Percentiles rank a stretch among this genome's conserved stretches.
These are phyloP conservation scores for Ecliptopera silaceata DNA, from an alignment of 2,888 invertebrate species.

Conservation along the genomic window DNA sequence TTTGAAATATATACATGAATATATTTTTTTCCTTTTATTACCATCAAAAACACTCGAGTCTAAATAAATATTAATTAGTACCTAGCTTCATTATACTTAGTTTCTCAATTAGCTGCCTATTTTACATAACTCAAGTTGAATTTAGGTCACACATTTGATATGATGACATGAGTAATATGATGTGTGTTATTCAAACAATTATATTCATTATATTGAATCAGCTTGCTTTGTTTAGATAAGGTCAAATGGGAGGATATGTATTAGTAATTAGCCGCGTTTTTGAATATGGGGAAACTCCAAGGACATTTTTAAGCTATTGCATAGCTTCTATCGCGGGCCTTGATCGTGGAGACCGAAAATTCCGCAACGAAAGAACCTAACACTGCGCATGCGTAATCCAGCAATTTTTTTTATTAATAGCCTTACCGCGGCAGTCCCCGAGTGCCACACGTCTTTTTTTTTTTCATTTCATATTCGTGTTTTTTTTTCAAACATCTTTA, in stretches of 20 bases:
- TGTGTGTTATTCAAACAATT: conserved; percentile 10
- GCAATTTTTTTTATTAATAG: too few relatives aligned
- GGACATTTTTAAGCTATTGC: too few relatives aligned
- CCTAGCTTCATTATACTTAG: background rate
- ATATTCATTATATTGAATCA: conserved; percentile 16
- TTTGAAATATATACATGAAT: too few relatives aligned
- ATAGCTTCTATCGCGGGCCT: too few relatives aligned
- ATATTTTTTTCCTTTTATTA: too few relatives aligned
- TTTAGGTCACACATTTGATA: conserved; percentile 19
- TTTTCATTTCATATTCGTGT: too few relatives aligned
- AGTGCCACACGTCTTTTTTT: too few relatives aligned
- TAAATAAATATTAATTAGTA: background rate
- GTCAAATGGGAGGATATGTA: conserved; percentile 14
- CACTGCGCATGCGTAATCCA: too few relatives aligned
- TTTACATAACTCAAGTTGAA: conserved; percentile 10
- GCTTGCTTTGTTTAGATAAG: conserved; percentile 6
- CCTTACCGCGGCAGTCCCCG: too few relatives aligned
- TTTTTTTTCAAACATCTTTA: too few relatives aligned
- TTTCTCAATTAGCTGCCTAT: background rate
- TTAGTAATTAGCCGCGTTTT: conserved; percentile 15
- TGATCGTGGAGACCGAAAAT: too few relatives aligned
- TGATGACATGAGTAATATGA: conserved; percentile 16
- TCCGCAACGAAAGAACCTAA: too few relatives aligned
- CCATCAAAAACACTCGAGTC: background rate
- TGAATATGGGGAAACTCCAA: background rate